Conservation (phyloP, 2,113 vertebrate genomes). For the Chamaetylas fuelleborni region DNA sequence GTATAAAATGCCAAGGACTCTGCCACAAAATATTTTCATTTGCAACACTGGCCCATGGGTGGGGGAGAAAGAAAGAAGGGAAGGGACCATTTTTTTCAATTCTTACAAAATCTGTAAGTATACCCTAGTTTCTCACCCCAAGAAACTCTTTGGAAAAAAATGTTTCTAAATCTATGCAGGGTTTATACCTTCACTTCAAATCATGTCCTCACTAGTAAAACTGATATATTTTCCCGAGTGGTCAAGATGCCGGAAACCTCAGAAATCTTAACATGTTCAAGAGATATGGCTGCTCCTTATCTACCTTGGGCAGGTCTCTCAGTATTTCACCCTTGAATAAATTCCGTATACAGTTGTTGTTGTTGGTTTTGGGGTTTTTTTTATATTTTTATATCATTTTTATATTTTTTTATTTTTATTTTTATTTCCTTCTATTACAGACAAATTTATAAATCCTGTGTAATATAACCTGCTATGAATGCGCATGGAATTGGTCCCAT, state of each 20-base stretch:
- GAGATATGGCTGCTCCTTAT: neutral
- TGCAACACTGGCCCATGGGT: neutral
- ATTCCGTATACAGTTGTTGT: neutral
- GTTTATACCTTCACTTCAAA: neutral
- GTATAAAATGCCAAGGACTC: neutral
- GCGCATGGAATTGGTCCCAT: neutral
- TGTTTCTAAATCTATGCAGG: neutral
- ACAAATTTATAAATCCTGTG: neutral
- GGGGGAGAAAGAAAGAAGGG: neutral
- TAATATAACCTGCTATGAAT: neutral
- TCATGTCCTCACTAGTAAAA: neutral
- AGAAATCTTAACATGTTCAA: neutral
- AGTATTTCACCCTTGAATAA: neutral
- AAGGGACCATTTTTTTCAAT: neutral
- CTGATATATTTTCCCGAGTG: neutral
- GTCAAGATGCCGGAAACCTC: neutral
- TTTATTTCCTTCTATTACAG: neutral
- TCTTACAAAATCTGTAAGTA: neutral
- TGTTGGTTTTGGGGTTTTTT: neutral
- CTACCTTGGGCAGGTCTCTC: neutral
- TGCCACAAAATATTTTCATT: neutral
- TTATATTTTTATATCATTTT: too few relatives aligned
- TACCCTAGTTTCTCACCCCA: neutral
- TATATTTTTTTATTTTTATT: neutral
- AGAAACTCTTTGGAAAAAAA: neutral